Evolutionary conservation across 2,888 invertebrate genomes (phyloP).

Genomic region (Gymnosoma rotundatum): DNA sequence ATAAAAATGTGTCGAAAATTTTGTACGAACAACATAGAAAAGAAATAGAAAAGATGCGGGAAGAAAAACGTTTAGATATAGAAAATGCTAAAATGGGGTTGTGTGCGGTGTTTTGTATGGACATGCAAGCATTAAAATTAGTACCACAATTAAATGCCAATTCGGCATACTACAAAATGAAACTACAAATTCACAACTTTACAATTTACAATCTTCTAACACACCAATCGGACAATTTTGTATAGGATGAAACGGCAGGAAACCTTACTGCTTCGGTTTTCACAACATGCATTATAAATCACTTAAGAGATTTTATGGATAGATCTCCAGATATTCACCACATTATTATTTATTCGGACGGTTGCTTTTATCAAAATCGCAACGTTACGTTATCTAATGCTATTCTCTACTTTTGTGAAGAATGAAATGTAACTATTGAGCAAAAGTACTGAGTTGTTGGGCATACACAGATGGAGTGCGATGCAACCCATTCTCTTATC

Average conservation of each 20-base stretch:
- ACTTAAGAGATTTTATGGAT: conserved; percentile 14
- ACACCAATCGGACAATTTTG: conserved; percentile 16
- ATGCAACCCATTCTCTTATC: conserved; percentile 20
- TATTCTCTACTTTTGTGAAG: conserved; percentile 36
- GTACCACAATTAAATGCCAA: conserved; percentile 5
- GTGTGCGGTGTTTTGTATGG: conserved; percentile 4
- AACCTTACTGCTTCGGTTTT: conserved; percentile 20
- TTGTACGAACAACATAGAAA: conserved; percentile 6
- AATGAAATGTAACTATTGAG: conserved; percentile 32
- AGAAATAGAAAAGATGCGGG: conserved; percentile 24
- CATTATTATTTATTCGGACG: conserved; percentile 3
- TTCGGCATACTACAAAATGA: conserved; percentile 26
- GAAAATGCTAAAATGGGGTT: conserved; percentile 29
- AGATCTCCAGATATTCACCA: too few species aligned
- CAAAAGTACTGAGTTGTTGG: conserved; percentile 43
- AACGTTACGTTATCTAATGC: conserved; percentile 34
- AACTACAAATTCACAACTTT: conserved; percentile 10
- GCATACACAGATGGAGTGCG: conserved; percentile 29
- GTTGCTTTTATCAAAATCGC: conserved; percentile 30
- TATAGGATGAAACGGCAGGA: conserved; percentile 18
- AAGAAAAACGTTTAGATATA: conserved; percentile 18
- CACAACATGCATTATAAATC: conserved; percentile 36
- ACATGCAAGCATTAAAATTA: neutral
- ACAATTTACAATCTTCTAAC: conserved; percentile 25
- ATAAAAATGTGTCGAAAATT: neutral